Evolutionary conservation across 2,888 invertebrate species (phyloP), one percentile per base, ranked within the genome.

Genomic region (Drosophila aldrichi): DNA sequence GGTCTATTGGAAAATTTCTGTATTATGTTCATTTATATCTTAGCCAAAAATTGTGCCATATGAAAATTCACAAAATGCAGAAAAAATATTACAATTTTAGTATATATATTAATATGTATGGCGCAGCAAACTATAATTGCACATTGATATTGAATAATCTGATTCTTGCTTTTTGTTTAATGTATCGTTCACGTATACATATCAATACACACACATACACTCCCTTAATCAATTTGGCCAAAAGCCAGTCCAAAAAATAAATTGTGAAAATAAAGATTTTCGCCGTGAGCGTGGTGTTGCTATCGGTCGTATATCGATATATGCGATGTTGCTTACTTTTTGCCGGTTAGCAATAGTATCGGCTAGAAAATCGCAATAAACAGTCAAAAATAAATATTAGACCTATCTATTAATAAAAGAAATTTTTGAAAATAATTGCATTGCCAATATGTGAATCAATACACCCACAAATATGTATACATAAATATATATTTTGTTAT

Each of bases 241-340:
- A 77, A 80, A 79, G 80, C 80, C 82, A 79, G 82, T 78, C 79
- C 62, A 82, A 79, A 78, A 81, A 81, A 79, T 65, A 65, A 70
- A 68, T 75, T 79, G 79, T 74, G 77, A 74, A 81, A 77, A 67
- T 70, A 79, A 62, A 68, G 64, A 68, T 69, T 61, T 72, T 72
- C 51, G 36, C 43, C 34, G 66, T 59, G 70, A 74, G 75, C 79
- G 68, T 79, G 69, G 55, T 80, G 51, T 62, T 66, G 43, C 46
- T 73, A 73, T 62, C 51, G 66, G 34, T 22, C 14, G 12, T 40
- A 12, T 63, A 76, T 74, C 81, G 74, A 77, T 79, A 61, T 44
- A 38, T 3, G 12, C 29, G n/a, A 55, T 64, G 29, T 52, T 54
- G 29, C 55, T n/a, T 32, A 16, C n/a, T 34, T 6, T 18, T 52